Evolutionary conservation across 2,888 invertebrate genomes (phyloP), one percentile per base, ranked within the genome.

Genomic region (Geotrupes spiniger): DNA sequence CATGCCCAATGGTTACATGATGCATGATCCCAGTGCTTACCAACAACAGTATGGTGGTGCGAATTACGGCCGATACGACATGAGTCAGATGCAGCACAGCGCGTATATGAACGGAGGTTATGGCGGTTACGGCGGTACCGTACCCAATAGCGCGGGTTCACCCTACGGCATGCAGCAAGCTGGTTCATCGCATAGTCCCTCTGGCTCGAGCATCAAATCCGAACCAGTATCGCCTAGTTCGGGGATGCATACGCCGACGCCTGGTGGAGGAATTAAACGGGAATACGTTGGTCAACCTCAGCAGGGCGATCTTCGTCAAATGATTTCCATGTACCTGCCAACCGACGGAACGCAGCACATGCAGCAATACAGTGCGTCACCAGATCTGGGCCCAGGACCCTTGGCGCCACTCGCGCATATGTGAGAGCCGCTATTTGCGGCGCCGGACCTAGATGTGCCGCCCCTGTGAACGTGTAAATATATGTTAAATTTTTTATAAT

Each of bases 1-100:
- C 76, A 94, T 95, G 93, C 93, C 94, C 47, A 95, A 96, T 71
- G 94, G 95, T 5, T 94, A 94, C 75, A 90, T 92, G 82, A 89
- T 91, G 87, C 87, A 86, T 65, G 88, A 89, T 66, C 85, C 86
- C 27, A 84, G 88, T 60, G 86, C 87, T 63, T 85, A 87, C 61
- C 91, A 92, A 67, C 85, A 85, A 49, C 83, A 86, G 47, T 84
- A 86, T 62, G 73, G 74, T 38, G 71, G 74, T 38, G 78, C 78
- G 25, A 87, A 84, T 31, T 94, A 94, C 73, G 87, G 89, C 9
- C 83, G 93, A 57, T 92, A 92, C 75, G 92, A 93, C 70, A 90
- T 92, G 84, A 79, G 85, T 1, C 92, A 92, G 73, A 89, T 91
- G 87, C 86, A 87, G 64, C 83, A 84, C 68, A 81, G 82, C 47